Base-by-base conservation (phyloP, 2,113 vertebrate species). In the Acinonyx jubatus region DNA sequence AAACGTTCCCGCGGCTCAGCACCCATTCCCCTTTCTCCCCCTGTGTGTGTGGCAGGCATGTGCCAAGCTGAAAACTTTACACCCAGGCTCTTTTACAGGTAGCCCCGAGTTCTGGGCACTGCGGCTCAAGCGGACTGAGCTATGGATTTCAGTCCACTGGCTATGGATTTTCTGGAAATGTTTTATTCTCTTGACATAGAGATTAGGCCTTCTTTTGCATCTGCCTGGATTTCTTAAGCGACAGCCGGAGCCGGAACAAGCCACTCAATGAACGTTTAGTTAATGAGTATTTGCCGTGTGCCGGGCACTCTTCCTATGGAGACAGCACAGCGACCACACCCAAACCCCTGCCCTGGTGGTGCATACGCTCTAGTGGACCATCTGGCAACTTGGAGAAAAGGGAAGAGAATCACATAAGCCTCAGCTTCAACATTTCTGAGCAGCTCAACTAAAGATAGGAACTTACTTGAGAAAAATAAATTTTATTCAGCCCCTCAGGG, bases 381-480 rank as follows among this genome's bases (percentile, higher is more conserved):
- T 29, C 23, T 11, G 57, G 16, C 55, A 23, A 38, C 33, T 3
- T 1, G 14, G 33, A 66, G 68, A 48, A 73, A 82, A 91, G 38
- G 57, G 78, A 18, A n/a, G 38, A 65, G 50, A 36, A 33, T 63
- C 38, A 29, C 14, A 12, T 21, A 1, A 4, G 38, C 48, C 48
- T 96, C 45, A 9, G 6, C 29, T 52, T 57, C 18, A 68, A 90
- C 21, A 86, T 78, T 57, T 86, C 76, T 87, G 55, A 96, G 38
- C 45, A 83, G 15, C 74, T 92, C 79, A 79, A 38, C 79, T 48
- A 90, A 89, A 92, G 45, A 86, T 61, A 83, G 14, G 69, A 94
- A 31, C 11, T 79, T 79, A 36, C 7, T 41, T 7, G 4, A 48
- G 74, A 76, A 76, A 76, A 76, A 90, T 61, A n/a, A 25, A 96